Evolutionary conservation across 2,113 vertebrate species (phyloP).

Genomic region (Lepus timidus): DNA sequence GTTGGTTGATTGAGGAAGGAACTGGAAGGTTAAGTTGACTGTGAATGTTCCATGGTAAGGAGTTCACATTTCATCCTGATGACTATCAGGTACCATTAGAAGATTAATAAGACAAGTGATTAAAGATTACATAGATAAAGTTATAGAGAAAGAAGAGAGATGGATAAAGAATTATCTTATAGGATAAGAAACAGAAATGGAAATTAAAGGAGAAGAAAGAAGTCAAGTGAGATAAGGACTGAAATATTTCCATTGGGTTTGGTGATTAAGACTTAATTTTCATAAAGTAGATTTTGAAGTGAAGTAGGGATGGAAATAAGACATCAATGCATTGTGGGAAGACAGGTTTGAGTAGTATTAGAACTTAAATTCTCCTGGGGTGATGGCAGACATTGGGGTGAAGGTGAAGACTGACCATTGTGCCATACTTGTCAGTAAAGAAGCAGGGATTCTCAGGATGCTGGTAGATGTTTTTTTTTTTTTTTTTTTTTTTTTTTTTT

Average conservation of each 20-base stretch:
- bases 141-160: background rate
- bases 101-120: background rate
- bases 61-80: slow-evolving; percentile 37
- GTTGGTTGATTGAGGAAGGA: background rate
- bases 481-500: no score
- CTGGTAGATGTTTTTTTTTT: background rate
- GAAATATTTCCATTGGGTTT: background rate
- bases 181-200: background rate
- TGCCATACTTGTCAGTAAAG: background rate
- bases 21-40: background rate
- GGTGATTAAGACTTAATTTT: background rate
- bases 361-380: background rate
- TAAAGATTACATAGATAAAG: background rate
- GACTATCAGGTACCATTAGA: background rate
- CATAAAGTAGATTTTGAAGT: background rate
- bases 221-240: background rate
- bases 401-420: background rate
- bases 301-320: background rate
- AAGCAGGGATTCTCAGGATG: background rate
- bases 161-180: background rate
- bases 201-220: background rate
- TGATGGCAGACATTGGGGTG: background rate
- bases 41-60: background rate
- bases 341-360: background rate
- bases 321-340: background rate